Conservation (phyloP, 1,140 invertebrate species). For the Sminthurinus signatus region DNA sequence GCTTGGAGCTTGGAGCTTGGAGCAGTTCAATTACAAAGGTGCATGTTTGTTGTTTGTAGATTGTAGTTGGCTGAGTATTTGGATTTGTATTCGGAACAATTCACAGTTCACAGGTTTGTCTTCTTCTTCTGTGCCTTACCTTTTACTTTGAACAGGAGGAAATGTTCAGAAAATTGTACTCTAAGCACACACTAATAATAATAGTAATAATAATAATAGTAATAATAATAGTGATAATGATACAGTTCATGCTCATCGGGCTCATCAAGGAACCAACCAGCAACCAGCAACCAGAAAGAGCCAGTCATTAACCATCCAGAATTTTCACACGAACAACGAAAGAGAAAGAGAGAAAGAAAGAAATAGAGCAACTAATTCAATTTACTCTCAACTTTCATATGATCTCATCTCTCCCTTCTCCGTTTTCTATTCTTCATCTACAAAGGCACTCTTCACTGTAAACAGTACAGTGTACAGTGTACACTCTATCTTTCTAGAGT, state of each 20-base stretch:
- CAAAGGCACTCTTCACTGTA: no score
- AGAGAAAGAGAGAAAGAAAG: no score
- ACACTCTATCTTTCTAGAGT: no score
- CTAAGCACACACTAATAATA: neutral
- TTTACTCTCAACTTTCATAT: slow-evolving; percentile 8
- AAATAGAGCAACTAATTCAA: slow-evolving; percentile 1
- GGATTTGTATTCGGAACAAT: no score
- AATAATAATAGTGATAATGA: neutral
- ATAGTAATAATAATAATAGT: neutral
- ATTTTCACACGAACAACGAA: slow-evolving; percentile 11
- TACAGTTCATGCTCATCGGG: neutral
- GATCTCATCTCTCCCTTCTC: neutral
- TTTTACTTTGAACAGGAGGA: neutral
- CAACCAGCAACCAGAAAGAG: neutral
- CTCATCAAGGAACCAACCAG: neutral
- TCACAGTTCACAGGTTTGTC: no score
- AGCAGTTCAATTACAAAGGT: no score
- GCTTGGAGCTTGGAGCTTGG: no score
- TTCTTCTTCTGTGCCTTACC: no score
- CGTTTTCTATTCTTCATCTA: no score
- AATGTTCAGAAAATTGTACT: neutral
- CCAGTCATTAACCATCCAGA: slow-evolving; percentile 2
- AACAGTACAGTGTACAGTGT: no score
- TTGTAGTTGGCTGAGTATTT: no score
- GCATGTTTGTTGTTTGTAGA: no score